These are phyloP conservation scores for Amphipoea oculea DNA, from an alignment of 2,888 invertebrate species.

Conservation along the genomic window DNA sequence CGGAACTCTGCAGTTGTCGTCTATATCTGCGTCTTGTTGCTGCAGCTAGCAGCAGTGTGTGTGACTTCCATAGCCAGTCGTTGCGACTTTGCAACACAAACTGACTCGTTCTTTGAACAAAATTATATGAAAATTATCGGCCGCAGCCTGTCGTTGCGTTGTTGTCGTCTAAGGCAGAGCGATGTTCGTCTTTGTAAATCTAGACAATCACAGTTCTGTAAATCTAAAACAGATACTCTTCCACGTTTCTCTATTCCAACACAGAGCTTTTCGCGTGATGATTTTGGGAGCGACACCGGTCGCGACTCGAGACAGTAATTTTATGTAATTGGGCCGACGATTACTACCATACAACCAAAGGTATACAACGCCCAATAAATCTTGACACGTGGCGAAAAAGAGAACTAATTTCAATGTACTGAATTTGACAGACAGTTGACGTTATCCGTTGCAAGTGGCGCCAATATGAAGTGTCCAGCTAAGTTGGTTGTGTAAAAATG, in stretches of 20 bases:
- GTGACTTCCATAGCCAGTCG: no score
- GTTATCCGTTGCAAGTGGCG: slow-evolving; percentile 17
- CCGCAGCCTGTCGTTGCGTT: no score
- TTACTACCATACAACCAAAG: slow-evolving; percentile 58
- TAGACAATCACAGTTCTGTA: no score
- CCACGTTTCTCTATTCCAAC: slow-evolving; percentile 49
- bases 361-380: slow-evolving; percentile 15
- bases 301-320: slow-evolving; percentile 69
- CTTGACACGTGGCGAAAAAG: not conserved
- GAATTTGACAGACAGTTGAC: not conserved
- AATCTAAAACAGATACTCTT: slow-evolving; percentile 7
- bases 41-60: no score
- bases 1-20: no score
- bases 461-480: not conserved
- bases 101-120: no score
- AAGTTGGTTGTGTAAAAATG: not conserved
- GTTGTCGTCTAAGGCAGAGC: no score
- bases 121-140: no score
- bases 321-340: slow-evolving; percentile 73
- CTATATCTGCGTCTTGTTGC: no score
- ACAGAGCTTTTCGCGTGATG: slow-evolving; percentile 72
- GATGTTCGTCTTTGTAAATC: no score
- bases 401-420: not conserved
- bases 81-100: no score
- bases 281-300: slow-evolving; percentile 66